These are phyloP conservation scores for Spinus pinus DNA, from an alignment of 2,797 vertebrate genomes.

Conservation along the genomic window DNA sequence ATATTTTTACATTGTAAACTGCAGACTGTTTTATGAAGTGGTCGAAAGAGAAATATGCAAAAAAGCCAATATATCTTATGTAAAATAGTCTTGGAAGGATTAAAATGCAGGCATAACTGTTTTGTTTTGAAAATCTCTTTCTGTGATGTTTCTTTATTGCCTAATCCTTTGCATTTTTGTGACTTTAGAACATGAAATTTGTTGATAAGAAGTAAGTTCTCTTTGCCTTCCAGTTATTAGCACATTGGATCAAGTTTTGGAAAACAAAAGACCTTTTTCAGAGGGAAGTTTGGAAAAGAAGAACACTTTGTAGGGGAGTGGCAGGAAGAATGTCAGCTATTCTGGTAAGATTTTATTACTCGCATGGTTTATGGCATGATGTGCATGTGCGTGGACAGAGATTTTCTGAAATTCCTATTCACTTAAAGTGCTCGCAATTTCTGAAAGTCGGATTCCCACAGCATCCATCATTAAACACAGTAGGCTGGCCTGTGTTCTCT, in stretches of 20 bases:
- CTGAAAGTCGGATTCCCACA: not conserved
- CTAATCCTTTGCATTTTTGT: constrained; percentile 62
- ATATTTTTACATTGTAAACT: constrained; percentile 2
- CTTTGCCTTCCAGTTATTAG: constrained; percentile 31
- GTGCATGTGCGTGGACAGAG: not conserved
- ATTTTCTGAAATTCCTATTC: not conserved
- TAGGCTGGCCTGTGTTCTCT: not conserved
- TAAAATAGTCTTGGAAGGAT: constrained; percentile 26
- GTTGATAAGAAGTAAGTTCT: constrained; percentile 36
- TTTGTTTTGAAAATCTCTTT: constrained; percentile 51
- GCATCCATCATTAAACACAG: not conserved
- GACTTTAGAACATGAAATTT: constrained; percentile 40
- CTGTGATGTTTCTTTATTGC: constrained; percentile 35
- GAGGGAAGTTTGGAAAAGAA: constrained; percentile 10
- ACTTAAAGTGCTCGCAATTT: not conserved
- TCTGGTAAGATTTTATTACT: constrained; percentile 26
- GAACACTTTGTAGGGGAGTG: not conserved
- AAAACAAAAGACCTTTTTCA: not conserved
- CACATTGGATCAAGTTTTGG: not conserved
- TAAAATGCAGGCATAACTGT: constrained; percentile 30
- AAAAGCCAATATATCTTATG: not conserved
- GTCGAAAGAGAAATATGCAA: constrained; percentile 25
- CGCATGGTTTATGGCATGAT: not conserved
- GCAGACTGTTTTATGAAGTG: constrained; percentile 6
- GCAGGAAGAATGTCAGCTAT: constrained; percentile 38